Base-by-base conservation (phyloP, 2,113 vertebrate genomes). In the Excalfactoria chinensis region DNA sequence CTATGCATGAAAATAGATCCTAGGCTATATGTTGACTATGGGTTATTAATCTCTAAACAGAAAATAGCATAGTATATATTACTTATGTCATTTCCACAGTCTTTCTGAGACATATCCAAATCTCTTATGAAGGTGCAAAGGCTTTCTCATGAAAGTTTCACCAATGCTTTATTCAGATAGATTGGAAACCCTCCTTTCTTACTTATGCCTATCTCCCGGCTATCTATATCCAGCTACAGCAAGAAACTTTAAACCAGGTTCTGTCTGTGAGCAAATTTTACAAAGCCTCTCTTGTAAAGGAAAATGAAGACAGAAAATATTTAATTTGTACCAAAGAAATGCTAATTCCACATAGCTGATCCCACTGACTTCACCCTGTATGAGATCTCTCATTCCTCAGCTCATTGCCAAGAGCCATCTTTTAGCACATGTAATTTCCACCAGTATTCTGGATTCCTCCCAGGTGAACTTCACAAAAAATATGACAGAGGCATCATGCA, bases 71-170 rank as follows among this genome's bases (percentile, higher is more conserved):
- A 78, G n/a, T 83, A 43, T 79, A 58, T 92, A 92, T 93, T 92
- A 70, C 44, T 63, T 67, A 51, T 73, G 82, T 83, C 51, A 89
- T 82, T 94, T 93, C 51, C 56, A 75, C 91, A 85, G 32, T 49
- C 37, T 84, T 91, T 71, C 81, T 73, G 41, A 90, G 63, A 73
- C 81, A 78, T 59, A 91, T 46, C 46, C 71, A 89, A 67, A 89
- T 90, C 58, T 79, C 37, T 83, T 85, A 67, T 71, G 88, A 90
- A 90, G 56, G 23, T 78, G 7, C 32, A 56, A 53, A 83, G 67
- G 22, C 68, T 78, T 95, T 85, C 70, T 89, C 78, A 76, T 95
- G 63, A 84, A 94, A 96, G 59, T 89, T 95, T 96, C 82, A 95
- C 67, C 62, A 79, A 37, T 82, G 28, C 19, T 93, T 96, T 93